These are phyloP conservation scores for Pogonophryne albipinna DNA, from an alignment of 2,797 vertebrate species.

Conservation along the genomic window DNA sequence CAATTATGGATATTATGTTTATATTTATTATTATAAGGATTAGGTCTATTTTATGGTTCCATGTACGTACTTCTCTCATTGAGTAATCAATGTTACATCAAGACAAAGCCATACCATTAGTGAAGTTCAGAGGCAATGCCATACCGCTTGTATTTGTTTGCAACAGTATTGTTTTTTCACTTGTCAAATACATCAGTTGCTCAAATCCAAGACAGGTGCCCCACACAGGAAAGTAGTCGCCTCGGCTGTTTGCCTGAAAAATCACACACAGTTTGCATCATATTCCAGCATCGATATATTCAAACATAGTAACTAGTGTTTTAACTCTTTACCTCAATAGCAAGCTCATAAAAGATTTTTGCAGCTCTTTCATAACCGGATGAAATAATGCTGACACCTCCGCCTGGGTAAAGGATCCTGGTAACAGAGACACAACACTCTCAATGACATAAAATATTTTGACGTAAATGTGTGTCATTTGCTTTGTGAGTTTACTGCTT, in stretches of 20 bases:
- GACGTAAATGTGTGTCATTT: background rate
- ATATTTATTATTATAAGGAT: too few species aligned
- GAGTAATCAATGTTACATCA: background rate
- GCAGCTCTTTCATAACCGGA: constrained; percentile 89
- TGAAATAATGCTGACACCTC: constrained; percentile 80
- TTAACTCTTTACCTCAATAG: constrained; percentile 86
- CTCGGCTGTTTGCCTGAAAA: constrained; percentile 85
- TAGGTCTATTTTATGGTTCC: too few species aligned
- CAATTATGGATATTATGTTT: too few species aligned
- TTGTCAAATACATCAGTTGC: constrained; percentile 87
- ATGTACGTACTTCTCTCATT: background rate
- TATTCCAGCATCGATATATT: background rate
- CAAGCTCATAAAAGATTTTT: constrained; percentile 88
- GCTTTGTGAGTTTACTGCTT: background rate
- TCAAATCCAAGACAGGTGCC: constrained; percentile 96
- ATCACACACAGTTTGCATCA: background rate
- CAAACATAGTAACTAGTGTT: rapidly evolving
- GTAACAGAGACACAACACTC: background rate
- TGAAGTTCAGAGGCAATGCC: constrained; percentile 89
- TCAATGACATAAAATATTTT: background rate
- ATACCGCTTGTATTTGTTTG: constrained; percentile 83
- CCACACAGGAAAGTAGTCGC: constrained; percentile 96
- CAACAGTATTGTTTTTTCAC: constrained; percentile 80
- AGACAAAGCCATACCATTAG: constrained; percentile 78
- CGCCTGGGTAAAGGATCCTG: constrained; percentile 94